phyloP scores from a whole-genome alignment of 2,888 invertebrate species.

The Bombylius discolor region DNA sequence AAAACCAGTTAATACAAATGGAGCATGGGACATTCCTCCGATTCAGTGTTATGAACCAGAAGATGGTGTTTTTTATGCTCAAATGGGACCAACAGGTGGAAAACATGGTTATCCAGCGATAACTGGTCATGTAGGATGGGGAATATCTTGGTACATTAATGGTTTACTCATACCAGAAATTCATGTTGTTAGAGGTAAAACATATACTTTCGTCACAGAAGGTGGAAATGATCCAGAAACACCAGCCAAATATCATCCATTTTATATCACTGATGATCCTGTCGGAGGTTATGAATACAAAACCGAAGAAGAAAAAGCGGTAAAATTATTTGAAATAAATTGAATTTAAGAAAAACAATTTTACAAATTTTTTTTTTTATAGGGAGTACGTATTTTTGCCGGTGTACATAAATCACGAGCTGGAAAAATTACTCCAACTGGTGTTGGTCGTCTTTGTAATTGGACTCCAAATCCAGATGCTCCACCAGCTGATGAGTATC shows the following conservation, averaged over 20 bases:
- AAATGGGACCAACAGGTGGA: constrained; percentile 87
- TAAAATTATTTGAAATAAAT: constrained; percentile 30
- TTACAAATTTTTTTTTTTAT: constrained; percentile 3
- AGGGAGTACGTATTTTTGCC: constrained; percentile 71
- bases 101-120: constrained; percentile 81
- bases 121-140: constrained; percentile 87
- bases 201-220: constrained; percentile 79
- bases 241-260: constrained; percentile 80
- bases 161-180: constrained; percentile 85
- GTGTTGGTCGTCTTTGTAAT: constrained; percentile 72
- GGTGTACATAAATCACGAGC: constrained; percentile 58
- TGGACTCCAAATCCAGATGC: constrained; percentile 67
- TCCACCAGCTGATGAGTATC: constrained; percentile 65
- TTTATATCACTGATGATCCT: constrained; percentile 85
- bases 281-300: constrained; percentile 83
- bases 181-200: constrained; percentile 72
- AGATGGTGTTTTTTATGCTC: constrained; percentile 83
- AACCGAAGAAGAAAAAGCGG: constrained; percentile 65
- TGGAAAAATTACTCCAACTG: constrained; percentile 59
- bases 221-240: constrained; percentile 66
- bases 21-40: constrained; percentile 77
- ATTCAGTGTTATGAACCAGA: constrained; percentile 83
- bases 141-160: constrained; percentile 89
- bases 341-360: constrained; percentile 1
- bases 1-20: constrained; percentile 44